Evolutionary conservation across 2,797 vertebrate genomes (phyloP).

Genomic region (Platyrinchus mystaceus): DNA sequence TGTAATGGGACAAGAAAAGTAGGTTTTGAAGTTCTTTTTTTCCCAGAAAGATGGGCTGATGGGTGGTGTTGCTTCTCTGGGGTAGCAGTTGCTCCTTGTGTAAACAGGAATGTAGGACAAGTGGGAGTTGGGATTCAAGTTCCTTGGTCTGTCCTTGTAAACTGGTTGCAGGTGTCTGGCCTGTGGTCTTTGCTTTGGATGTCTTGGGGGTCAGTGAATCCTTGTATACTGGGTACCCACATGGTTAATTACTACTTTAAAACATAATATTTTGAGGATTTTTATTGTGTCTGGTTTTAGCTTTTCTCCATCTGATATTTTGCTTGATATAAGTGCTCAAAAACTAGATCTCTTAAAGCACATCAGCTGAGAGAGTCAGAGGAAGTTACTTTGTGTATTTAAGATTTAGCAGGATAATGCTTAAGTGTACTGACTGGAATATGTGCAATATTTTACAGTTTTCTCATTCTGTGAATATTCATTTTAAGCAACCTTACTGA

Average conservation of each 20-base stretch:
- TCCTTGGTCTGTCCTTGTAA: not conserved
- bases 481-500: slow-evolving; percentile 80
- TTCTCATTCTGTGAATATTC: slow-evolving; percentile 79
- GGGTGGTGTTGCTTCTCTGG: not conserved
- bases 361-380: slow-evolving; percentile 22
- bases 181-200: slow-evolving; percentile 29
- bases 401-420: slow-evolving; percentile 33
- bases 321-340: not conserved
- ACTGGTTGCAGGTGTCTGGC: not conserved
- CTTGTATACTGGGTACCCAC: slow-evolving; percentile 25
- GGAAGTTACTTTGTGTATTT: slow-evolving; percentile 40
- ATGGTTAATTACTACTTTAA: not conserved
- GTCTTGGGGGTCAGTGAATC: slow-evolving; percentile 7
- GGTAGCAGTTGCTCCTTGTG: not conserved
- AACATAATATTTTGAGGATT: not conserved
- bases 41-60: not conserved
- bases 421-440: slow-evolving; percentile 66
- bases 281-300: not conserved
- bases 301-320: not conserved
- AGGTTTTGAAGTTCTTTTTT: not conserved
- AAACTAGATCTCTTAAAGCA: not conserved
- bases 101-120: not conserved
- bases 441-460: slow-evolving; percentile 73
- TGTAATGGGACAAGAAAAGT: not conserved
- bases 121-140: not conserved